Evolutionary conservation across 2,888 invertebrate genomes (phyloP), one percentile per base, ranked within the genome.

Genomic region (Cryptops parisi): DNA sequence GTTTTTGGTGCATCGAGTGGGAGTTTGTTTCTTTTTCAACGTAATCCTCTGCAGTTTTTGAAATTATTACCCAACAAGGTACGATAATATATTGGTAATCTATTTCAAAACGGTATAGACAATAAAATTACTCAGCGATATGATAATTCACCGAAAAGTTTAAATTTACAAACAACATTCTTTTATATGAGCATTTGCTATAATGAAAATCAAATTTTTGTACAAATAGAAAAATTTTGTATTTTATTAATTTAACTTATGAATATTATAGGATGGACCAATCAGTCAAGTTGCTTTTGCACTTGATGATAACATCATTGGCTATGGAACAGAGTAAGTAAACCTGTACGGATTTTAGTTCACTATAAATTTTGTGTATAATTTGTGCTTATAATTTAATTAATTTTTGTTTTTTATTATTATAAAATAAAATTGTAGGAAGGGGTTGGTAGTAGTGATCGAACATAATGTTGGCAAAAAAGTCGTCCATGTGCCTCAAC

Each of bases 1-100:
- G 56, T 59, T 21, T 58, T 60, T 56, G 61, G 61, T 24, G 58
- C 60, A n/a, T 58, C 59, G 41, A 59, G 59, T 33, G 61, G 61
- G 40, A 59, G 60, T 40, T 45, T 61, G 26, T 58, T 60, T 45
- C 47, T 61, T 21, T 60, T 61, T 46, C 44, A 45, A 21, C 48
- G 57, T n/a, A 23, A 51, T 40, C 51, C 56, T 27, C 27, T 56
- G 9, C 40, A 51, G 39, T 56, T 56, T 52, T 23, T 56, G 22
- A 38, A 52, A 27, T 51, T 54, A 23, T 40, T 56, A 47, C 25
- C 54, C 9, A 56, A 50, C 33, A 56, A 56, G 40, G 56, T 56
- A 3, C 1, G 40, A 15, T 43, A 21, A 21, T 25, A 12, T 25
- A n/a, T n/a, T n/a, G n/a, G n/a, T n/a, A n/a, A n/a, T n/a, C n/a